Conservation (phyloP, 2,113 vertebrate species). For the Menidia beryllina region DNA sequence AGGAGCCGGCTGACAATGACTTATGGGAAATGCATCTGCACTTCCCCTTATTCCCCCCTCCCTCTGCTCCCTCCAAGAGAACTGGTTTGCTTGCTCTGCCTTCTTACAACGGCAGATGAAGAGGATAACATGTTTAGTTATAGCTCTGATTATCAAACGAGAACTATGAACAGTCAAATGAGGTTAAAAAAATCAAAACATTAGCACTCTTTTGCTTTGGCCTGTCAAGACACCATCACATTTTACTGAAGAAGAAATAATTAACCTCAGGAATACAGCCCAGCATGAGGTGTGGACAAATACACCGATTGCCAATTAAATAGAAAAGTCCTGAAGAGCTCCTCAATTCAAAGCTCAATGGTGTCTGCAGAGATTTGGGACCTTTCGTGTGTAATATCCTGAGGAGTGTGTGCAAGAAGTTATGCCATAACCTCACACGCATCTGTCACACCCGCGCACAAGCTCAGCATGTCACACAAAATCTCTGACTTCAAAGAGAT, state of each 20-base stretch:
- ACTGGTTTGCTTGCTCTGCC: slow-evolving; percentile 40
- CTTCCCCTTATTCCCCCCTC: slow-evolving; percentile 71
- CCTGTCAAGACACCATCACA: neutral
- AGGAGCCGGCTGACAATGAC: slow-evolving; percentile 68
- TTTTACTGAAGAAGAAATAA: neutral
- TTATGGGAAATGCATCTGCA: slow-evolving; percentile 84
- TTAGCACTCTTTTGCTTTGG: neutral
- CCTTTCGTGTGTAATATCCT: slow-evolving; percentile 24
- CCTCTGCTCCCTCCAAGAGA: slow-evolving; percentile 32
- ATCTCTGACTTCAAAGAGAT: neutral
- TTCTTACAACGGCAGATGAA: slow-evolving; percentile 23
- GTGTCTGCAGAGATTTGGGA: slow-evolving; percentile 8
- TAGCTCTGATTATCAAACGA: slow-evolving; percentile 20
- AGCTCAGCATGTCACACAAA: neutral
- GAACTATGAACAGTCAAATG: slow-evolving; percentile 20
- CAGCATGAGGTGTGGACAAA: neutral
- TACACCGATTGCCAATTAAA: neutral
- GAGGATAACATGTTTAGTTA: slow-evolving; percentile 38
- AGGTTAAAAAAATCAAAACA: neutral
- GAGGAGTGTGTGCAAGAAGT: neutral
- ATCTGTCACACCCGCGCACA: neutral
- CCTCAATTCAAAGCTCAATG: neutral
- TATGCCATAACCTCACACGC: slow-evolving; percentile 3
- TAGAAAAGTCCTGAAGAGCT: neutral
- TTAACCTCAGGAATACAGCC: neutral